Evolutionary conservation across 2,113 vertebrate genomes (phyloP).

Genomic region (Capricornis sumatraensis): DNA sequence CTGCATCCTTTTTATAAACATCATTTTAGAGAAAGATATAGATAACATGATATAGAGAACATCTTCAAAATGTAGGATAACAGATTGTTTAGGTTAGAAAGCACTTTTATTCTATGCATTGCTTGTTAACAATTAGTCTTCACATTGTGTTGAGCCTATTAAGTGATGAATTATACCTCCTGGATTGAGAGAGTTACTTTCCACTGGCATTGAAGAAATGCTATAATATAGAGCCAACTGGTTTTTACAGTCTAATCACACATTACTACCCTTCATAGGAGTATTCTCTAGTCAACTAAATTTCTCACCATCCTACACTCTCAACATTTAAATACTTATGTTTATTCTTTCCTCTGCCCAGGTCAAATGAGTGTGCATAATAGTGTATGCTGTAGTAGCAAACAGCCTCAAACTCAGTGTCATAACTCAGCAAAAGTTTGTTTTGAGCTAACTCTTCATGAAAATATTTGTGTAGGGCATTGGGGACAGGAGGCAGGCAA

Average conservation of each 20-base stretch:
- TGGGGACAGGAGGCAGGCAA: background rate
- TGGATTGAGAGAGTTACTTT: background rate
- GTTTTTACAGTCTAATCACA: background rate
- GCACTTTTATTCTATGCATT: background rate
- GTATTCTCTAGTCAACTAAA: background rate
- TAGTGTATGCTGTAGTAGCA: background rate
- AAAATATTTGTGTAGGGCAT: background rate
- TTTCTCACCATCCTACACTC: background rate
- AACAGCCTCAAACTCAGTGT: background rate
- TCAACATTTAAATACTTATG: background rate
- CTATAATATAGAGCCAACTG: background rate
- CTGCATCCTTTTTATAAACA: background rate
- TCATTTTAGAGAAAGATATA: background rate
- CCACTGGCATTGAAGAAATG: background rate
- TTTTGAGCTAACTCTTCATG: background rate
- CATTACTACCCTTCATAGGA: background rate
- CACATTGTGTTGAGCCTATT: background rate
- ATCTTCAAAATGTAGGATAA: background rate
- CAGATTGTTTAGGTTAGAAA: background rate
- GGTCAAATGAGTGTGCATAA: background rate
- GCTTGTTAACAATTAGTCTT: background rate
- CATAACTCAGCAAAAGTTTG: background rate
- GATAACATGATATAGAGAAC: background rate
- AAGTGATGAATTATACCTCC: background rate
- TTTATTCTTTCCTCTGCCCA: background rate